Evolutionary conservation across 2,113 vertebrate species (phyloP).

Genomic region (Pluvianellus socialis): DNA sequence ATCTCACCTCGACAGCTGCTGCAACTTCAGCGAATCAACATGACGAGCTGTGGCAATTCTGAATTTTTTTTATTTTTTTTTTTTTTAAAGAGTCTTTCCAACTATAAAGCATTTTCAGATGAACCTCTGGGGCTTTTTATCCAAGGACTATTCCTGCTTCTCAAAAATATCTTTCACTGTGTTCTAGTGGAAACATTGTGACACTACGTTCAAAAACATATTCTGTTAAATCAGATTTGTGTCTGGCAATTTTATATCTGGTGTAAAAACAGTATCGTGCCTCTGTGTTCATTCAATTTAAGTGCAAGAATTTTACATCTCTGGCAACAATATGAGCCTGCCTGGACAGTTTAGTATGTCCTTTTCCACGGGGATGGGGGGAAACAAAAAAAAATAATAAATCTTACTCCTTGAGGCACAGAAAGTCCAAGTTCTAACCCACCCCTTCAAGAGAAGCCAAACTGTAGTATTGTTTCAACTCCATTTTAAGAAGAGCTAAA

Average conservation of each 20-base stretch:
- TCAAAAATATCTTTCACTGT: not conserved
- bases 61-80: not conserved
- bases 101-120: conserved; percentile 27
- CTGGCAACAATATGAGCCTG: not conserved
- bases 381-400: not conserved
- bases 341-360: not conserved
- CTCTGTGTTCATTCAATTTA: not conserved
- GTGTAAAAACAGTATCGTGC: not conserved
- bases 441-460: conserved; percentile 15
- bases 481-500: conserved; percentile 15
- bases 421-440: not conserved
- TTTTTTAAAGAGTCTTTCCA: conserved; percentile 16
- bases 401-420: not conserved
- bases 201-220: not conserved
- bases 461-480: conserved; percentile 5
- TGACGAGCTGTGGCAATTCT: not conserved
- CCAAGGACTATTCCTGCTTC: not conserved
- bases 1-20: conserved; percentile 58
- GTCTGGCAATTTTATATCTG: conserved; percentile 10
- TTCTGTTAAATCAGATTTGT: not conserved
- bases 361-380: not conserved
- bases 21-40: not conserved
- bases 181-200: not conserved
- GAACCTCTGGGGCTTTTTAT: conserved; percentile 3
- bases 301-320: conserved; percentile 15